Percentiles rank a stretch among this genome's conserved stretches.
phyloP scores from a whole-genome alignment of 92 coral and sea anemone species.

The Porites rus region DNA sequence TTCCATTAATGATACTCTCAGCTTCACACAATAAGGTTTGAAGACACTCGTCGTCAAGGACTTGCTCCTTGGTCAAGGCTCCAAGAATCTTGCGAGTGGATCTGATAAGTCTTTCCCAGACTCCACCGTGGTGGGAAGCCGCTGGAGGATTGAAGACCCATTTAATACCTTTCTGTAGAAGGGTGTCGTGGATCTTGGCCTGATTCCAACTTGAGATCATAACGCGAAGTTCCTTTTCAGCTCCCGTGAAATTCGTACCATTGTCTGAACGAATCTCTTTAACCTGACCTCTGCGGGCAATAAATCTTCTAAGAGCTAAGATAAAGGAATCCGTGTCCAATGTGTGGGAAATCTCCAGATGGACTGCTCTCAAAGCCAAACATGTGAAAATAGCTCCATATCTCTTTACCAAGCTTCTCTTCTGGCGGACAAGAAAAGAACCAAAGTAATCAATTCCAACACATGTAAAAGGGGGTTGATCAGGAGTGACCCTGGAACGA shows the following conservation, averaged over 20 bases:
- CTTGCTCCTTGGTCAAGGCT: too few species aligned
- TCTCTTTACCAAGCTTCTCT: neutral
- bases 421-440: slow-evolving; percentile 6
- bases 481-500: too few species aligned
- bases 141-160: slow-evolving; percentile 39
- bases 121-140: neutral
- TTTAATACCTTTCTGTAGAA: slow-evolving; percentile 18
- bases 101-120: slow-evolving; percentile 34
- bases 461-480: neutral
- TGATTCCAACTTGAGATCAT: slow-evolving; percentile 40
- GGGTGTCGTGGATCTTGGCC: slow-evolving; percentile 16
- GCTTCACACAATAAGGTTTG: too few species aligned
- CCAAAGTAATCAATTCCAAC: slow-evolving; percentile 17
- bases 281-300: slow-evolving; percentile 31
- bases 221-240: slow-evolving; percentile 34
- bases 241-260: too few species aligned
- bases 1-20: too few species aligned
- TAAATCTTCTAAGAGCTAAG: slow-evolving; percentile 18
- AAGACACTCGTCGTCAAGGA: too few species aligned
- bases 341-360: slow-evolving; percentile 30
- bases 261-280: slow-evolving; percentile 9
- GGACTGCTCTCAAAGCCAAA: slow-evolving; percentile 27
- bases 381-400: slow-evolving; percentile 30
- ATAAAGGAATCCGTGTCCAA: slow-evolving; percentile 37
- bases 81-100: too few species aligned